Percentiles rank a stretch among this genome's conserved stretches.
phyloP scores from a whole-genome alignment of 2,113 vertebrate genomes.

The Stictonetta naevosa region DNA sequence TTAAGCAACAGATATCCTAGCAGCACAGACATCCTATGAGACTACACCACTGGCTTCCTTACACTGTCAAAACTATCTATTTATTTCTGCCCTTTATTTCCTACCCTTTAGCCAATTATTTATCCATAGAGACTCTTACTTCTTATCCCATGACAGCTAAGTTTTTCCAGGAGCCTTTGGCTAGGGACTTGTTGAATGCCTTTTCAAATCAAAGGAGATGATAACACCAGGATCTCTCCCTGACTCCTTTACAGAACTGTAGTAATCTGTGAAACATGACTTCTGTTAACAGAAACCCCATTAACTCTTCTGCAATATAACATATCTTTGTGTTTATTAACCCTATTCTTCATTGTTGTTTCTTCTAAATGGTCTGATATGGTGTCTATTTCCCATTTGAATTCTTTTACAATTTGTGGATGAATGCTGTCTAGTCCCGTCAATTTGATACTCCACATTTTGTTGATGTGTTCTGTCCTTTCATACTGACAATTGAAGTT shows the following conservation, averaged over 20 bases:
- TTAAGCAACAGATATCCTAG: not conserved
- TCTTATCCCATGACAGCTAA: constrained; percentile 37
- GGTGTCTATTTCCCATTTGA: not conserved
- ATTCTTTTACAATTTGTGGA: not conserved
- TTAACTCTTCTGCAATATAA: constrained; percentile 11
- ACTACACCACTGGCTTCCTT: constrained; percentile 3
- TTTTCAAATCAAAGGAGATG: constrained; percentile 22
- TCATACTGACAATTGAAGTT: not conserved
- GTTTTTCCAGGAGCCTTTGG: constrained; percentile 28
- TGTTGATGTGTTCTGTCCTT: not conserved
- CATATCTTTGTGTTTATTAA: constrained; percentile 27
- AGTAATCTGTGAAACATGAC: not conserved
- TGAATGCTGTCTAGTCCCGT: not conserved
- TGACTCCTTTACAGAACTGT: constrained; percentile 13
- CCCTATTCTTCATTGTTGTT: not conserved
- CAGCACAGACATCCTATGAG: not conserved
- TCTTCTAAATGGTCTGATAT: not conserved
- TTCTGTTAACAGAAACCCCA: constrained; percentile 27
- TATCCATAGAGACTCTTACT: constrained; percentile 12
- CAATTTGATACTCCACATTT: not conserved
- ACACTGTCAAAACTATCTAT: constrained; percentile 27
- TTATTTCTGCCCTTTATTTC: constrained; percentile 48
- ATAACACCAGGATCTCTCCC: not conserved
- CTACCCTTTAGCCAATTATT: constrained; percentile 42
- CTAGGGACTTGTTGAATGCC: constrained; percentile 27